Conservation (phyloP, 2,113 vertebrate species). For the Mugil cephalus region DNA sequence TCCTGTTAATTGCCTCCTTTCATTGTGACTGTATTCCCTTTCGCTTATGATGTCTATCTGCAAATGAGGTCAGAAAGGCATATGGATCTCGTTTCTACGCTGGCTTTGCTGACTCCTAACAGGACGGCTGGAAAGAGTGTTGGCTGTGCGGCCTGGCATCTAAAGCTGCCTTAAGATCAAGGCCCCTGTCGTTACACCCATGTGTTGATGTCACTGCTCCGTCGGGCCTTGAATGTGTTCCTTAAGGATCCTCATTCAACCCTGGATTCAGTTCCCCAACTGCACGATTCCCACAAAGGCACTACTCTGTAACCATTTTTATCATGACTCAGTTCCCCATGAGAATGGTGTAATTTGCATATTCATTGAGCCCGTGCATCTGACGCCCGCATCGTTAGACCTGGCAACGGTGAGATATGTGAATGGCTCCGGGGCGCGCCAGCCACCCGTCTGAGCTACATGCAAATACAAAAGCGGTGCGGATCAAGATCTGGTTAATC, state of each 20-base stretch:
- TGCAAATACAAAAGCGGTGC: conserved; percentile 73
- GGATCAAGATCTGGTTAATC: conserved; percentile 55
- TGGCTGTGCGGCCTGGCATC: conserved; percentile 30
- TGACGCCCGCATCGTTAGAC: conserved; percentile 49
- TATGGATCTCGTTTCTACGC: conserved; percentile 57
- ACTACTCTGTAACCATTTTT: conserved; percentile 13
- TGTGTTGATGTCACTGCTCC: conserved; percentile 43
- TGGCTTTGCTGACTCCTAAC: conserved; percentile 19
- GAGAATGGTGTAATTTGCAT: conserved; percentile 61
- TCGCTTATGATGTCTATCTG: conserved; percentile 72
- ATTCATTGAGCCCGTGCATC: conserved; percentile 54
- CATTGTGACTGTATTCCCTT: conserved; percentile 61
- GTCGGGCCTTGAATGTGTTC: conserved; percentile 19
- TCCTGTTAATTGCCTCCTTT: conserved; percentile 69
- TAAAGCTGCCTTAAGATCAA: conserved; percentile 36
- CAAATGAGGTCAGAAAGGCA: conserved; percentile 72
- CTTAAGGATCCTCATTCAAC: conserved; percentile 12
- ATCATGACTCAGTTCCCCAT: conserved; percentile 40
- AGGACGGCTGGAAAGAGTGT: background rate
- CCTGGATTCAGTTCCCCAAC: background rate
- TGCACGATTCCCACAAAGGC: background rate
- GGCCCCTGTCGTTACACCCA: conserved; percentile 22
- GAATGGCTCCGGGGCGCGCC: conserved; percentile 61
- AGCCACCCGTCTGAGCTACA: conserved; percentile 69
- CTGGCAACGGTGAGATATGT: conserved; percentile 55